A percentile compares a stretch with the other conserved stretches of the same genome.
These are phyloP conservation scores for Acrossocheilus fasciatus DNA, from an alignment of 2,797 vertebrate genomes.

Conservation along the genomic window DNA sequence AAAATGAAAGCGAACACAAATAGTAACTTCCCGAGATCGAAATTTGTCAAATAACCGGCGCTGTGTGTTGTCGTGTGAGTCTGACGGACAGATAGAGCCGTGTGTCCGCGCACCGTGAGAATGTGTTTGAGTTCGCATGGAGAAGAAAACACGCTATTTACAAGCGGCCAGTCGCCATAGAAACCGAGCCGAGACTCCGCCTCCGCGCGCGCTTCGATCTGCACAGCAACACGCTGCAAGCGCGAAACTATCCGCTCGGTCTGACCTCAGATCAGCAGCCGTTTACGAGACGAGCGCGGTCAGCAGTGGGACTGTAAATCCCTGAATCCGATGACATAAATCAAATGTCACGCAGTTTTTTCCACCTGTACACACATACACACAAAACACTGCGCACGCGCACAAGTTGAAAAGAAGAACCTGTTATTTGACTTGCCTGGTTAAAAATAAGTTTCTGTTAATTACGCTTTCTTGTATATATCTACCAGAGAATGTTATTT, in stretches of 20 bases:
- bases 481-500: not conserved
- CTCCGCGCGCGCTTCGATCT: slow-evolving; percentile 52
- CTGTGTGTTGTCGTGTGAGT: not conserved
- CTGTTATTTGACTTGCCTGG: no score
- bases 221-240: slow-evolving; percentile 31
- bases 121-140: slow-evolving; percentile 49
- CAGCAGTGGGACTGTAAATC: not conserved
- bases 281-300: not conserved
- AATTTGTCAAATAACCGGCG: not conserved
- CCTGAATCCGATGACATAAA: not conserved
- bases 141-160: slow-evolving; percentile 56
- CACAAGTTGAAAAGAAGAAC: no score
- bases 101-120: not conserved
- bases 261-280: slow-evolving; percentile 25
- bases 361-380: not conserved
- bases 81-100: not conserved
- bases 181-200: slow-evolving; percentile 66
- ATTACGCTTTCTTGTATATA: not conserved
- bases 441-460: not conserved
- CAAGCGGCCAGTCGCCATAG: slow-evolving; percentile 66
- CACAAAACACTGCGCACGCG: not conserved
- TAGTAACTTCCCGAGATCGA: not conserved
- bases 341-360: not conserved
- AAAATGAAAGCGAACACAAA: not conserved
- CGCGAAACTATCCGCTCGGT: not conserved